Conservation (phyloP, 2,888 invertebrate genomes). For the Heliconius hortense region DNA sequence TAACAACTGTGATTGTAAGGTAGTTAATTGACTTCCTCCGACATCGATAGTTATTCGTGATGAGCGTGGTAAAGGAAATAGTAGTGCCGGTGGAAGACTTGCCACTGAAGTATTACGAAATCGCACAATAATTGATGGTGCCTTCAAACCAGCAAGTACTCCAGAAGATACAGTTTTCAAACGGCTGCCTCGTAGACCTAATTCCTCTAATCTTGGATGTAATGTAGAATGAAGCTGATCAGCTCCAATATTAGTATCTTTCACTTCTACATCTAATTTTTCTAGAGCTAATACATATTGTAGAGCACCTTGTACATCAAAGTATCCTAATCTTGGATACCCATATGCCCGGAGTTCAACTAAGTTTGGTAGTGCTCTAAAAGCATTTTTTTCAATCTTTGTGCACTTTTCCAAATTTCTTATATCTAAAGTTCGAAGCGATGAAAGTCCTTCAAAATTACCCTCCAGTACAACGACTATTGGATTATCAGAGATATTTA, state of each 20-base stretch:
- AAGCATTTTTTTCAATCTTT: conserved; percentile 91
- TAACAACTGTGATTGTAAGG: conserved; percentile 89
- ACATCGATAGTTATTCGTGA: conserved; percentile 90
- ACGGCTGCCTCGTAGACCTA: conserved; percentile 88
- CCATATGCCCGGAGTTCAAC: conserved; percentile 86
- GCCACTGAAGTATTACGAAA: conserved; percentile 91
- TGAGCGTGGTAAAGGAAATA: conserved; percentile 94
- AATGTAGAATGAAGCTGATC: conserved; percentile 90
- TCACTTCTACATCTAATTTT: conserved; percentile 91
- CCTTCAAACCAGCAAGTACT: conserved; percentile 90
- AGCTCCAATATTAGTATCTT: conserved; percentile 90
- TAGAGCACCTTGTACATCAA: conserved; percentile 93
- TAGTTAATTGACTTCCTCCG: conserved; percentile 88
- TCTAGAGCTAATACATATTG: conserved; percentile 88
- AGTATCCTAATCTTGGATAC: conserved; percentile 90
- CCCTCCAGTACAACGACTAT: conserved; percentile 88
- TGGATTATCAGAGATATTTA: conserved; percentile 94
- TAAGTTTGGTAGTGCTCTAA: conserved; percentile 87
- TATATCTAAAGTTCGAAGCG: conserved; percentile 85
- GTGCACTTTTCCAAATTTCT: conserved; percentile 85
- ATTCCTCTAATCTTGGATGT: conserved; percentile 88
- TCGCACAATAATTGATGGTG: conserved; percentile 86
- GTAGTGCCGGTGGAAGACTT: conserved; percentile 89
- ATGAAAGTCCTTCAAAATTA: conserved; percentile 87
- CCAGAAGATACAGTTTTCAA: conserved; percentile 91